Evolutionary conservation across 2,888 invertebrate species (phyloP), one percentile per base, ranked within the genome.

Genomic region (Limnephilus lunatus): DNA sequence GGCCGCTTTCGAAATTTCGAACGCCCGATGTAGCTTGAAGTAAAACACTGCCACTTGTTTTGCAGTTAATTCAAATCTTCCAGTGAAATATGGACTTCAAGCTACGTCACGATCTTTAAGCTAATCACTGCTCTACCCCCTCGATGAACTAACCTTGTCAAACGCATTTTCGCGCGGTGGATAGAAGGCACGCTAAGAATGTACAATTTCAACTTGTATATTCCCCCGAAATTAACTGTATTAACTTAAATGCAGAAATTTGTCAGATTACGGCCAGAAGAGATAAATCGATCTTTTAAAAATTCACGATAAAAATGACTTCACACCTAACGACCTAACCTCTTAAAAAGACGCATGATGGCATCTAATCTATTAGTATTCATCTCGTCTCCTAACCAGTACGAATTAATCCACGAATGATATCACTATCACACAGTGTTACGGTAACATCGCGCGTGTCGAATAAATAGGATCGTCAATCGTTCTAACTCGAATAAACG

Each of bases 351-450:
- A n/a, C 68, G 68, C 68, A 68, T 68, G 68, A 25, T 68, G 68
- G 25, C 68, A 68, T 68, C 68, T 68, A 19, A 2, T 32, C 19
- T 35, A 35, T 83, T 83, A 35, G 9, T 83, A 83, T 83, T 32
- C 83, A 19, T n/a, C 35, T 83, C 35, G 19, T 15, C 35, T 35
- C 83, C 83, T 14, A 32, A 35, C 83, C 35, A 39, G 35, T 83
- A 19, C 35, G 83, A 83, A 83, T 32, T 32, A 83, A 83, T 83
- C 83, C 68, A 83, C 25, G 83, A 83, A 83, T 83, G 83, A 83
- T 83, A 83, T 83, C 83, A 83, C 53, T 53, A 53, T 53, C 68
- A 68, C 68, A 68, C 68, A n/a, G 35, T 35, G 35, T 83, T 83
- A 83, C 83, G 83, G 68, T n/a, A 68, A 68, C 68, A 68, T n/a